These are phyloP conservation scores for Bellardia bayeri DNA, from an alignment of 2,888 invertebrate genomes.

Conservation along the genomic window DNA sequence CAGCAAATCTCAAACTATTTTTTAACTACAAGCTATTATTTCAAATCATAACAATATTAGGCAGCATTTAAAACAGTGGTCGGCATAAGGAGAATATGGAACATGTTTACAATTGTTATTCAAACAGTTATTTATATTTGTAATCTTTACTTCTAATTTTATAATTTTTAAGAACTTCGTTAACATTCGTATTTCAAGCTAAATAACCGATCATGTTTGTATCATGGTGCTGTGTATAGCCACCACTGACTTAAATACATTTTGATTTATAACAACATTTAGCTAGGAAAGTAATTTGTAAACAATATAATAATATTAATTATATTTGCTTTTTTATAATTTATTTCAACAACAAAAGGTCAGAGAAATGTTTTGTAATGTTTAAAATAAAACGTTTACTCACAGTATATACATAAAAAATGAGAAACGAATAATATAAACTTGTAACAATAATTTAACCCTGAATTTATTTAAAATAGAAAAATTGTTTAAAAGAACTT, in stretches of 20 bases:
- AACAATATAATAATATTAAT: conserved; percentile 13
- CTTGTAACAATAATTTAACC: conserved; percentile 41
- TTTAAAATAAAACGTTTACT: neutral
- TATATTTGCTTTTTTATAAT: neutral
- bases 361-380: conserved; percentile 21
- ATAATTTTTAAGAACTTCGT: no score
- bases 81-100: no score
- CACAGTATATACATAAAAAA: neutral
- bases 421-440: neutral
- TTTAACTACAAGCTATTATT: no score
- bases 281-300: neutral
- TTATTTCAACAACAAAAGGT: conserved; percentile 38
- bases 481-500: neutral
- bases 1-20: no score
- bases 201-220: no score
- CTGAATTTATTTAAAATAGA: conserved; percentile 38
- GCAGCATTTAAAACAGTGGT: no score
- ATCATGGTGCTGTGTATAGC: no score
- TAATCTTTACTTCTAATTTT: no score
- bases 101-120: no score
- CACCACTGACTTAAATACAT: neutral
- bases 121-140: no score
- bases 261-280: neutral
- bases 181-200: no score
- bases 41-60: no score